Evolutionary conservation across 2,113 vertebrate species (phyloP), one percentile per base, ranked within the genome.

Genomic region (human): DNA sequence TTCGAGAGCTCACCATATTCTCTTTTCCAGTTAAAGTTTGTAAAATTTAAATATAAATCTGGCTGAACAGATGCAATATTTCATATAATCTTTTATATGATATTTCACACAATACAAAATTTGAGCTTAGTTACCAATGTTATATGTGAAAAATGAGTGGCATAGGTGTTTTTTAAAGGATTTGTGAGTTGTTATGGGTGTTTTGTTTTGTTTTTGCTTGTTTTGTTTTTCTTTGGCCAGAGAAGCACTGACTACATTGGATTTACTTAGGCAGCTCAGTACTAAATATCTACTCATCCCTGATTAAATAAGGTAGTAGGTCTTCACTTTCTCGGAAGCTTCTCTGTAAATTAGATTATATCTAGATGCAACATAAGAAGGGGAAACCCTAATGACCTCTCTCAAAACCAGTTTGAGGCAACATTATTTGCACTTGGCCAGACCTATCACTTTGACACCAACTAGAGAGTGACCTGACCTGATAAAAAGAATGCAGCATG

Each of bases 1-100:
- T 52, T 73, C 32, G 0, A 7, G 27, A 30, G 1, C 3, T 38
- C 50, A 81, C 16, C 7, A 50, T 30, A 90, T 2, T 84, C 8
- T 88, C 25, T 80, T 48, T 3, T 66, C 48, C 1, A 90, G 40
- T 80, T 90, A 92, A 91, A 94, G 55, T 2, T 12, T 81, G 22
- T 61, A 20, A 95, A 72, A 81, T 70, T 75, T 83, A 90, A n/a
- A 57, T 30, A 75, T 90, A 68, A 89, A 93, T 3, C n/a, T 92
- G 14, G 5, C 32, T 75, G 16, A 72, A 70, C 3, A 66, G 27
- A 64, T 30, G 13, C 61, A 64, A 32, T 64, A n/a, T 75, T 87
- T 6, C 10, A 30, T 8, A 32, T 55, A 55, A 55, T 55, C 18
- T 55, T 55, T 55, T 55, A 20, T 7, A 20, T 55, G 32, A 32